These are phyloP conservation scores for Lochmaea capreae DNA, from an alignment of 2,888 invertebrate species.

Conservation along the genomic window DNA sequence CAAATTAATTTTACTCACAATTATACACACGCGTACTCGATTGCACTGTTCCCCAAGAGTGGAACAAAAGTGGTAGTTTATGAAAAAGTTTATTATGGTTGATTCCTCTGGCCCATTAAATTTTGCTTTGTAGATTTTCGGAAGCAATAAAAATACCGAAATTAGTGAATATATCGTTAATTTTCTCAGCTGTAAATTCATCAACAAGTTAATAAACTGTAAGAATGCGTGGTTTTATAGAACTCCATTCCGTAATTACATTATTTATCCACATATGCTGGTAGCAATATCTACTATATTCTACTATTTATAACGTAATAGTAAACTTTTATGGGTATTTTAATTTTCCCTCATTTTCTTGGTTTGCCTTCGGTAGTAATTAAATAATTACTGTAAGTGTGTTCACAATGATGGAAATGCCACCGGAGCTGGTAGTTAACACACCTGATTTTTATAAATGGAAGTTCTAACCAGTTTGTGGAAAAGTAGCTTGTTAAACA, in stretches of 20 bases:
- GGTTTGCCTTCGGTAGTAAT: not conserved
- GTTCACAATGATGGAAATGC: not conserved
- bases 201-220: not conserved
- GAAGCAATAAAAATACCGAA: not conserved
- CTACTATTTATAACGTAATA: not conserved
- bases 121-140: not conserved
- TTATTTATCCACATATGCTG: slow-evolving; percentile 3
- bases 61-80: no score
- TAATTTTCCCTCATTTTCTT: not conserved
- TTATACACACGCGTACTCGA: no score
- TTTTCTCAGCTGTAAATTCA: not conserved
- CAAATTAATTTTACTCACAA: no score
- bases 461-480: not conserved
- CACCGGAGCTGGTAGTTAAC: not conserved
- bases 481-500: not conserved
- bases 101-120: no score
- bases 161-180: not conserved
- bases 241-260: slow-evolving; percentile 1
- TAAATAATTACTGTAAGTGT: slow-evolving; percentile 7
- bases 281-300: not conserved
- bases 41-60: no score
- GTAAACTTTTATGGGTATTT: slow-evolving; percentile 5
- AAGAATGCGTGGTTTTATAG: not conserved
- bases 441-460: not conserved
- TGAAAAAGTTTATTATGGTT: no score